These are phyloP conservation scores for Orussus abietinus DNA, from an alignment of 1,140 invertebrate species.

Conservation along the genomic window DNA sequence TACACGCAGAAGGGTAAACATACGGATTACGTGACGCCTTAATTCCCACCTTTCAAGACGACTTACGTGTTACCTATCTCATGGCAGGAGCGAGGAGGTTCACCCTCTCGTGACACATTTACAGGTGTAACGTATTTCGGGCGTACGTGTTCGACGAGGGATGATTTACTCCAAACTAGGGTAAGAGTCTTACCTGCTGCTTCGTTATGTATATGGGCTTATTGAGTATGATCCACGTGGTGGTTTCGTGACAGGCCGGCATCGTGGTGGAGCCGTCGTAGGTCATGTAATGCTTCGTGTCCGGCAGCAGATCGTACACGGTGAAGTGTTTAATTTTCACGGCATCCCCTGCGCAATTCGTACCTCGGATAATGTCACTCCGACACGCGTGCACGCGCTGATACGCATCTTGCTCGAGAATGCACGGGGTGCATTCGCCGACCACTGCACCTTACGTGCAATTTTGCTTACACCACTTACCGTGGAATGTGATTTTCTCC, in stretches of 20 bases:
- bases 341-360: conserved; percentile 64
- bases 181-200: conserved; percentile 73
- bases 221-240: conserved; percentile 94
- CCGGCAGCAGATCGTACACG: conserved; percentile 79
- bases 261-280: conserved; percentile 95
- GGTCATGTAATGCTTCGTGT: conserved; percentile 94
- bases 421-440: not conserved
- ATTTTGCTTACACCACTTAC: conserved; percentile 56
- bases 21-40: too few relatives aligned
- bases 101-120: too few relatives aligned
- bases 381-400: conserved; percentile 10
- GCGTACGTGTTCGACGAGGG: not conserved
- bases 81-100: not conserved
- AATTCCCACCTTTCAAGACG: too few relatives aligned
- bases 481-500: conserved; percentile 82
- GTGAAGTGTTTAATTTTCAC: conserved; percentile 77
- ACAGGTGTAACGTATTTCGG: not conserved
- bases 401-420: not conserved
- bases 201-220: conserved; percentile 95
- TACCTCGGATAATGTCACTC: conserved; percentile 41
- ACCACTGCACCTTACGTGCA: too few relatives aligned
- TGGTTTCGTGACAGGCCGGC: conserved; percentile 88
- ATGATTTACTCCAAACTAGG: conserved; percentile 66
- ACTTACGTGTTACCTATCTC: not conserved
- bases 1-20: too few relatives aligned